Percentiles rank a stretch among this genome's conserved stretches.
Conservation (phyloP, 2,113 vertebrate species). For the Nesoenas mayeri region DNA sequence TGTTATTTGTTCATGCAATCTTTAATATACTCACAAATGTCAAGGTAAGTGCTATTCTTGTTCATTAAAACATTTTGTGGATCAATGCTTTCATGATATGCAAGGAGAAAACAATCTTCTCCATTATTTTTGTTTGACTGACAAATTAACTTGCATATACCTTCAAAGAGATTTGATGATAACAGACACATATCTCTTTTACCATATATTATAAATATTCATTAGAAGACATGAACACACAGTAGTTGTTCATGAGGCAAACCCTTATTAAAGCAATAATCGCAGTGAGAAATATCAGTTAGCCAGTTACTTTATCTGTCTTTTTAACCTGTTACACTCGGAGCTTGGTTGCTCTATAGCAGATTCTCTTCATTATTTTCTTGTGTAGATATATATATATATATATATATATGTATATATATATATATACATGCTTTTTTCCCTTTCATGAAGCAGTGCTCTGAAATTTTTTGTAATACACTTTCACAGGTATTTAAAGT, state of each 20-base stretch:
- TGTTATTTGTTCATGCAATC: conserved; percentile 41
- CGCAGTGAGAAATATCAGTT: neutral
- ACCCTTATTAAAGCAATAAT: neutral
- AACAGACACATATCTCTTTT: neutral
- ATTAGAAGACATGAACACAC: neutral
- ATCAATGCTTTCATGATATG: conserved; percentile 44
- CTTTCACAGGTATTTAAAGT: neutral
- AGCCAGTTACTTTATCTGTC: neutral
- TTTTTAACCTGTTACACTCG: neutral
- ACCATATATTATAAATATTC: neutral
- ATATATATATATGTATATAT: too few relatives aligned
- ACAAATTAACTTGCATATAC: conserved; percentile 14
- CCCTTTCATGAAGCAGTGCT: neutral
- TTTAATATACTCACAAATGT: conserved; percentile 39
- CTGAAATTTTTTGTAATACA: neutral
- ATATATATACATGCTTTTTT: neutral
- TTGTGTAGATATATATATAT: neutral
- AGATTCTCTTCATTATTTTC: neutral
- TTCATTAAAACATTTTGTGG: conserved; percentile 60
- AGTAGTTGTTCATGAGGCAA: neutral
- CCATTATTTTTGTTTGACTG: conserved; percentile 45
- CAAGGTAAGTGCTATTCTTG: conserved; percentile 66
- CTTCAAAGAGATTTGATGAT: conserved; percentile 10
- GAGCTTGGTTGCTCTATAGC: neutral
- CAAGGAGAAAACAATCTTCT: conserved; percentile 32